Conservation (phyloP, 2,888 invertebrate species). For the Nyleta sp. region DNA sequence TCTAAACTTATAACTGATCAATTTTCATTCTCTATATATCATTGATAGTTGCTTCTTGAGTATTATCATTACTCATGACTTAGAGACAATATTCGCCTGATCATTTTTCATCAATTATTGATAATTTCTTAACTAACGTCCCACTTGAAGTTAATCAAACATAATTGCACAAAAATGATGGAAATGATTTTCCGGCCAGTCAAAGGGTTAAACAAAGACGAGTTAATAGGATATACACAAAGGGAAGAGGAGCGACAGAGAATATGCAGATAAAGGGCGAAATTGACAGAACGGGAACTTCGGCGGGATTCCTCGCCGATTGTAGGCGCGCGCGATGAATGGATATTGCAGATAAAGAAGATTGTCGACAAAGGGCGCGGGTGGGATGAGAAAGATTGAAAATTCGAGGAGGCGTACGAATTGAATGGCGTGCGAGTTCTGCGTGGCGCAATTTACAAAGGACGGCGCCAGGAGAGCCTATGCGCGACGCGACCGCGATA, state of each 20-base stretch:
- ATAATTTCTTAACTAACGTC: too few relatives aligned
- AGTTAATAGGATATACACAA: constrained; percentile 37
- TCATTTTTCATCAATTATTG: too few relatives aligned
- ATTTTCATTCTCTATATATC: too few relatives aligned
- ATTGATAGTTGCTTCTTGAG: too few relatives aligned
- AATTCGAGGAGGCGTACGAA: constrained; percentile 31
- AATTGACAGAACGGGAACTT: constrained; percentile 52
- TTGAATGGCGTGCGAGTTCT: constrained; percentile 43
- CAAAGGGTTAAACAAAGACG: constrained; percentile 19
- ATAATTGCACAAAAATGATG: background rate
- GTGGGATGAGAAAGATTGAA: constrained; percentile 45
- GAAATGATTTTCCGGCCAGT: constrained; percentile 10
- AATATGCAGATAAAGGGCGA: constrained; percentile 51
- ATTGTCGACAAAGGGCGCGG: constrained; percentile 38
- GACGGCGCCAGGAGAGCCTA: constrained; percentile 20
- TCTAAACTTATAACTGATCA: too few relatives aligned
- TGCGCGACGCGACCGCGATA: constrained; percentile 33
- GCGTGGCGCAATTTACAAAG: constrained; percentile 45
- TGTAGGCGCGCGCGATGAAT: constrained; percentile 45
- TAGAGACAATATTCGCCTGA: too few relatives aligned
- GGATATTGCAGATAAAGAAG: constrained; percentile 56
- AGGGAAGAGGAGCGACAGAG: constrained; percentile 16
- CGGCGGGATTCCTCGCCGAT: constrained; percentile 40
- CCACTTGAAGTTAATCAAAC: too few relatives aligned
- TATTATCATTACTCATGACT: too few relatives aligned